These are phyloP conservation scores for Dasyornis broadbenti DNA, from an alignment of 2,113 vertebrate species.

Conservation along the genomic window DNA sequence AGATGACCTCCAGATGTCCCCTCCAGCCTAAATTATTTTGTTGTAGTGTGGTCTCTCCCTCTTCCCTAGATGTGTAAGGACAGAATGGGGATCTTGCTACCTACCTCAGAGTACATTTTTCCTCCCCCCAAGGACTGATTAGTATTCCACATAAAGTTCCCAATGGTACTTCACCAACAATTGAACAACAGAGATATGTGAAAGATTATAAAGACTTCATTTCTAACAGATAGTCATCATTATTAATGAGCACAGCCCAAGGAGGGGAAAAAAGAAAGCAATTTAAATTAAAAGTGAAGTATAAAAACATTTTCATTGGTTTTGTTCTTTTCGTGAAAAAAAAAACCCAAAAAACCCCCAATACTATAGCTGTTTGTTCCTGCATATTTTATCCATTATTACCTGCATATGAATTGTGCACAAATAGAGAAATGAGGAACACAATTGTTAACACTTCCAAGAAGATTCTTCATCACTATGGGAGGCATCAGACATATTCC, in stretches of 20 bases:
- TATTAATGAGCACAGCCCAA: neutral
- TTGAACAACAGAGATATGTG: neutral
- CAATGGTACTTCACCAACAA: neutral
- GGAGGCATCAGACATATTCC: neutral
- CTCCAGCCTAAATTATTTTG: neutral
- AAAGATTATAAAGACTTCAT: neutral
- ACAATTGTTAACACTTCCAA: constrained; percentile 12
- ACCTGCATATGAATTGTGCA: constrained; percentile 13
- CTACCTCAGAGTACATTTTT: neutral
- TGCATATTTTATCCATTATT: constrained; percentile 4
- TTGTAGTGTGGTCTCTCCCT: neutral
- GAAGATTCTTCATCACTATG: constrained; percentile 7
- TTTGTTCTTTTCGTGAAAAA: neutral
- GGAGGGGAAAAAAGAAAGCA: neutral
- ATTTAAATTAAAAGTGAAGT: neutral
- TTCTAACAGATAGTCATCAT: neutral
- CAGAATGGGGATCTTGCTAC: neutral
- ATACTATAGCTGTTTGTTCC: neutral
- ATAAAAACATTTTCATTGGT: neutral
- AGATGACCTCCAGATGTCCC: neutral
- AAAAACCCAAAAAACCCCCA: neutral
- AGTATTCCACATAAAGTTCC: neutral
- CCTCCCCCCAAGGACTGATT: neutral
- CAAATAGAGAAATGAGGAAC: neutral
- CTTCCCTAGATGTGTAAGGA: neutral